These are phyloP conservation scores for Mastomys natalensis DNA, from an alignment of 2,113 vertebrate genomes.

Conservation along the genomic window DNA sequence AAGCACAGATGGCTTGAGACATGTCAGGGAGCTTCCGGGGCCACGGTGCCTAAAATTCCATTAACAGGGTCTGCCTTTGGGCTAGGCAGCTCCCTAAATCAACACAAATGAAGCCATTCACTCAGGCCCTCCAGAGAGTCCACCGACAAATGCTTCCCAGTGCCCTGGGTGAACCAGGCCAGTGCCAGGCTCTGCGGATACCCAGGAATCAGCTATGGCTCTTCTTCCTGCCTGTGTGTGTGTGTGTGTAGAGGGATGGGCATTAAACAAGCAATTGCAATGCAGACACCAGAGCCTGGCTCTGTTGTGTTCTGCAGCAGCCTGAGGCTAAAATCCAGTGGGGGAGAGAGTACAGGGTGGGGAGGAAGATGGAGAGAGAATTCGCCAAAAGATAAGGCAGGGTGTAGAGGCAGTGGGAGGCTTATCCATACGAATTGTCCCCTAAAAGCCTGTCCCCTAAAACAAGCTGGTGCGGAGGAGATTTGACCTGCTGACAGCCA, in stretches of 20 bases:
- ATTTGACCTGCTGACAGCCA: not conserved
- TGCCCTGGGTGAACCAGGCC: not conserved
- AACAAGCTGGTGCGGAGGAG: not conserved
- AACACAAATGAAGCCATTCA: not conserved
- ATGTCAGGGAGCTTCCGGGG: not conserved
- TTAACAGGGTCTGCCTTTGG: not conserved
- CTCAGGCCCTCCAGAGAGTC: not conserved
- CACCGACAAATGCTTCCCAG: not conserved
- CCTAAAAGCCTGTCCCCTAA: fast-evolving
- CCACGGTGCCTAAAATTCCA: not conserved
- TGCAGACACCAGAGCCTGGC: not conserved
- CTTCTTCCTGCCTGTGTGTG: not conserved
- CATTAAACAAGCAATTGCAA: not conserved
- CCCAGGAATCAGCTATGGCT: not conserved
- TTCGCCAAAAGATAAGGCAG: not conserved
- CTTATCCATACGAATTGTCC: not conserved
- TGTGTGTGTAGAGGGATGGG: fast-evolving
- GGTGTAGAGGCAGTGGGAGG: not conserved
- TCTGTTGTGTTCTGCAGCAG: not conserved
- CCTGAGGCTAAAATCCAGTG: not conserved
- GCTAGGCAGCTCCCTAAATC: not conserved
- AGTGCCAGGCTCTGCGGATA: not conserved
- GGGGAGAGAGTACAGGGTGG: not conserved
- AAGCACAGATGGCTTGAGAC: not conserved
- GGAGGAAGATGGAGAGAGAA: not conserved